Percentiles rank a stretch among this genome's conserved stretches.
Conservation (phyloP, 1,140 invertebrate genomes). For the Eumeta japonica region DNA sequence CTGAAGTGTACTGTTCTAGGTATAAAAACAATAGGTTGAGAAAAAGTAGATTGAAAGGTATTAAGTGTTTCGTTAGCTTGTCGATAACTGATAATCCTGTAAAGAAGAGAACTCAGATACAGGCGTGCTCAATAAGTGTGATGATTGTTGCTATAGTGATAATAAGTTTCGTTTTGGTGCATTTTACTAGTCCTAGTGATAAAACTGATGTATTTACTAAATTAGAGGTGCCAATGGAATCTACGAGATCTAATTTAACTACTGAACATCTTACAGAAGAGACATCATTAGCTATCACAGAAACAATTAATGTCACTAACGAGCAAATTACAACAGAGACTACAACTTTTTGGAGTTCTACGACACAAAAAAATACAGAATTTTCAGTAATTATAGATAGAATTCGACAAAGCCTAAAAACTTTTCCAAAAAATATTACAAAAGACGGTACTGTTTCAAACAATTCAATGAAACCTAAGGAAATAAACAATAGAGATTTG, state of each 20-base stretch:
- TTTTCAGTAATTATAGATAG: conserved; percentile 31
- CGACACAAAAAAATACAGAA: neutral
- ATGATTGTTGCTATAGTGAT: conserved; percentile 49
- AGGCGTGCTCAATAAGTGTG: conserved; percentile 52
- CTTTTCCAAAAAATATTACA: conserved; percentile 31
- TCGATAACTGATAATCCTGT: conserved; percentile 41
- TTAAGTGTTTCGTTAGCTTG: conserved; percentile 48
- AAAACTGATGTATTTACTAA: conserved; percentile 35
- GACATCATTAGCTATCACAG: conserved; percentile 29
- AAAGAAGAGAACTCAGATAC: conserved; percentile 45
- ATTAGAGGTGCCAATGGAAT: conserved; percentile 44
- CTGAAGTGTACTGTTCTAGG: conserved; percentile 22
- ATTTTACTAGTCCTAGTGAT: conserved; percentile 43
- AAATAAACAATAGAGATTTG: conserved; percentile 36
- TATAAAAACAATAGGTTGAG: conserved; percentile 34
- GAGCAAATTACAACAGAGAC: neutral
- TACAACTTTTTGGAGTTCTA: neutral
- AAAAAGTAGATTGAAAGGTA: conserved; percentile 43
- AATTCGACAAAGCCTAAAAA: conserved; percentile 46
- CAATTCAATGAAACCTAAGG: conserved; percentile 21
- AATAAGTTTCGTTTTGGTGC: conserved; percentile 50
- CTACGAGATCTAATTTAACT: conserved; percentile 25
- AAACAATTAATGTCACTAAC: conserved; percentile 1
- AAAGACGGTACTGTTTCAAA: conserved; percentile 9
- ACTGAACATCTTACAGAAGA: too few relatives aligned